These are phyloP conservation scores for Leistus spinibarbis DNA, from an alignment of 2,888 invertebrate genomes.

Conservation along the genomic window DNA sequence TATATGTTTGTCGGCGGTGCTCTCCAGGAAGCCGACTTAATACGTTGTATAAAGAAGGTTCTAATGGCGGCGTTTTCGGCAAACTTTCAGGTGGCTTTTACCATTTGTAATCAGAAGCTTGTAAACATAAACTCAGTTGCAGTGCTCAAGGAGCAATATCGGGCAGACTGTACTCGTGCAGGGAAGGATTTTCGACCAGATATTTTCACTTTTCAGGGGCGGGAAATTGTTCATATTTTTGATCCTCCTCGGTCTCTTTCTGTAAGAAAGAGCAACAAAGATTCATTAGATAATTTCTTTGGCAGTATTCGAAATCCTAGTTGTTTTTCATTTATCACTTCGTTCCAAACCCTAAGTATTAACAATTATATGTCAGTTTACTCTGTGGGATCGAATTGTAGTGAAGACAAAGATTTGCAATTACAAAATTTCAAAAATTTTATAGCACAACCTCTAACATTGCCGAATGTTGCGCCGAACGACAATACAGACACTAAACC, in stretches of 20 bases:
- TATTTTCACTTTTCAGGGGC: no score
- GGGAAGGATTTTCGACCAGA: constrained; percentile 33
- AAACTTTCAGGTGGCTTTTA: constrained; percentile 1
- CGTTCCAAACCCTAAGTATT: not conserved
- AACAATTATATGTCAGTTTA: not conserved
- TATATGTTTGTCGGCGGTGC: constrained; percentile 6
- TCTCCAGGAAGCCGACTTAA: not conserved
- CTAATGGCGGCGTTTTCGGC: not conserved
- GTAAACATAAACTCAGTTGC: no score
- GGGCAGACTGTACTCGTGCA: not conserved
- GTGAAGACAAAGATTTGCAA: not conserved
- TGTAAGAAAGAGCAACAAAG: not conserved
- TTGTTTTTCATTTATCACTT: not conserved
- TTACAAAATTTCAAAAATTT: not conserved
- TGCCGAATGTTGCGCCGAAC: not conserved
- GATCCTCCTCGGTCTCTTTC: not conserved
- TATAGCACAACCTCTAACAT: not conserved
- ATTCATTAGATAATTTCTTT: not conserved
- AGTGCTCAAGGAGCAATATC: not conserved
- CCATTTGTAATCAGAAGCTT: no score
- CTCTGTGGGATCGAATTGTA: not conserved
- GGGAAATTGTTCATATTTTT: no score
- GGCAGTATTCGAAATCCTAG: not conserved
- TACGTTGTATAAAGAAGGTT: not conserved
- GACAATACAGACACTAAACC: not conserved